These are phyloP conservation scores for Oceanodroma leucorhoa DNA, from an alignment of 2,797 vertebrate species.

Conservation along the genomic window DNA sequence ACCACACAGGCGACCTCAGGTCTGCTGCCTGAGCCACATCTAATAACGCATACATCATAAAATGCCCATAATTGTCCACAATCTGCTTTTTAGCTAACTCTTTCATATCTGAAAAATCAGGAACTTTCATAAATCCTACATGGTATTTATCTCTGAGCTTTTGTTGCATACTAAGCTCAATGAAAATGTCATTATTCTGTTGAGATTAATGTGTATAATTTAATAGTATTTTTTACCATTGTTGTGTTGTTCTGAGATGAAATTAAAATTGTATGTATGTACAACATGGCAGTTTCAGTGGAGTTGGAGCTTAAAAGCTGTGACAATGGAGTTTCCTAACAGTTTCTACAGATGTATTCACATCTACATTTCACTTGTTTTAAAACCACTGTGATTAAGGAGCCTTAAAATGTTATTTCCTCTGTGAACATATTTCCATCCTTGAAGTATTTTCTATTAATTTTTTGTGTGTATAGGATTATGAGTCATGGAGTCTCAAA, in stretches of 20 bases:
- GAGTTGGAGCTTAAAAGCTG: background rate
- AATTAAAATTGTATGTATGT: background rate
- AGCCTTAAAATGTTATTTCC: background rate
- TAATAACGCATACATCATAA: background rate
- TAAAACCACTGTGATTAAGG: background rate
- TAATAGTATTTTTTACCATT: background rate
- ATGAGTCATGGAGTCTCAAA: background rate
- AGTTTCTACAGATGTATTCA: background rate
- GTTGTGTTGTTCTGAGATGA: background rate
- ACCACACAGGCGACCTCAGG: background rate
- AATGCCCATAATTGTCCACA: background rate
- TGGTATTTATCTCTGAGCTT: background rate
- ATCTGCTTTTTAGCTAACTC: background rate
- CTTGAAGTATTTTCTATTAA: background rate
- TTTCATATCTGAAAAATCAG: background rate
- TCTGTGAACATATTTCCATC: background rate
- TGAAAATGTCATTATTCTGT: background rate
- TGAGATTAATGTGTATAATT: background rate
- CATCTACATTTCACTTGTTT: background rate
- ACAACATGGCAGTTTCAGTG: background rate
- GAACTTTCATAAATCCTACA: background rate
- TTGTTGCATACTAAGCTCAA: background rate
- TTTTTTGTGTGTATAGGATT: background rate
- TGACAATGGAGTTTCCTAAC: background rate
- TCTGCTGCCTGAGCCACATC: background rate